Evolutionary conservation across 2,888 invertebrate genomes (phyloP), one percentile per base, ranked within the genome.

Genomic region (Tenthredo livida): DNA sequence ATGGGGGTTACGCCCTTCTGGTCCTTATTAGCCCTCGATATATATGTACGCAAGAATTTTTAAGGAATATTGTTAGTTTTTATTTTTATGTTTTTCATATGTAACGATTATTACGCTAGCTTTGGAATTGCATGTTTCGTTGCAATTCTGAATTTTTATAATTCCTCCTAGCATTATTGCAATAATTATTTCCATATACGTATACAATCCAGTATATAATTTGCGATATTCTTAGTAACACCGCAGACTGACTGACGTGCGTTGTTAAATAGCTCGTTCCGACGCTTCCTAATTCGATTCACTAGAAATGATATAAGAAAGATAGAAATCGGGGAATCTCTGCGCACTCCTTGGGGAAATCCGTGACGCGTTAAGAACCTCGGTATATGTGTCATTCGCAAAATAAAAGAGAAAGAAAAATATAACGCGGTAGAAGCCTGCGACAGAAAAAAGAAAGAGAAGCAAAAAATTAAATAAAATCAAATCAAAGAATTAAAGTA

Each of bases 321-420:
- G 15, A 70, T 70, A 70, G 29, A 37, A 37, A 70, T 37, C 70
- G 70, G 70, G 70, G 70, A 70, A 70, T 70, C 70, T 37, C n/a
- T n/a, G 12, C 7, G n/a, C 2, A 2, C 29, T 37, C 70, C 33
- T 70, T 15, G 70, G 70, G 37, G 33, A 70, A 70, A 70, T 25
- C 25, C 17, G n/a, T 70, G 37, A 37, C 37, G 37, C 33, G 33
- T 70, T 70, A 17, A 70, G 5, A 61, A 37, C 17, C 70, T 17
- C n/a, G n/a, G 70, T 7, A 3, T n/a, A 40, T 25, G 61, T 25
- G 25, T 25, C 25, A 54, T n/a, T 54, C n/a, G 54, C n/a, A 0
- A 54, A 54, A 54, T 7, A 54, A 54, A 54, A 54, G 4, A 47
- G 4, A 47, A 37, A 37, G 47, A 17, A 47, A 15, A 1, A 15